A percentile compares a stretch with the other conserved stretches of the same genome.
phyloP scores from a whole-genome alignment of 2,797 vertebrate species.

The Sparus aurata region DNA sequence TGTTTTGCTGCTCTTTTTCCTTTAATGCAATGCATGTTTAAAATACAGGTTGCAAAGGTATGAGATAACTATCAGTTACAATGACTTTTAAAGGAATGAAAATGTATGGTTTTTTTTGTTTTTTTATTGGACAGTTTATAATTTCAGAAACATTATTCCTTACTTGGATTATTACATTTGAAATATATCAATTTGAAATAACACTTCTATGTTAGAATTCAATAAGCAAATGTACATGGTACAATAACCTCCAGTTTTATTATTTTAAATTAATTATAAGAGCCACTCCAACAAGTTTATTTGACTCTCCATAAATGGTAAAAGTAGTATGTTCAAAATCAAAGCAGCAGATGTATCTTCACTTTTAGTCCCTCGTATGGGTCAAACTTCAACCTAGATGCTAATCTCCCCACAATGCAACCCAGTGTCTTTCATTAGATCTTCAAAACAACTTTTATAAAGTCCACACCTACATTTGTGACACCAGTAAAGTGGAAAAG shows the following conservation, averaged over 20 bases:
- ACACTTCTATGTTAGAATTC: too few species aligned
- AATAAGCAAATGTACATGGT: too few species aligned
- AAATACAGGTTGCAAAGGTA: too few species aligned
- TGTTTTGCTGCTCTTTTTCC: neutral
- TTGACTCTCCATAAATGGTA: neutral
- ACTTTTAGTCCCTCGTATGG: neutral
- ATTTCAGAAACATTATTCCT: too few species aligned
- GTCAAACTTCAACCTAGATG: neutral
- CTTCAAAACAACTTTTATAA: neutral
- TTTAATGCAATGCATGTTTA: constrained; percentile 2
- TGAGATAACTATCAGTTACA: too few species aligned
- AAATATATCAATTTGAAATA: too few species aligned
- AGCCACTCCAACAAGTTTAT: neutral
- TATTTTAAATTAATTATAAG: neutral
- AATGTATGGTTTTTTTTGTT: too few species aligned
- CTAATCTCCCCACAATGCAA: constrained; percentile 11
- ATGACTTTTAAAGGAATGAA: too few species aligned
- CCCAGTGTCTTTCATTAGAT: neutral
- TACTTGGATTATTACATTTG: too few species aligned
- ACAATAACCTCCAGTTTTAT: too few species aligned
- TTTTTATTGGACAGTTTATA: too few species aligned
- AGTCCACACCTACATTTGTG: neutral
- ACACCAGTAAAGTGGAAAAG: neutral
- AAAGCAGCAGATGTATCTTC: neutral
- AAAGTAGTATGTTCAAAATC: neutral